phyloP scores from a whole-genome alignment of 35 echinoderm and acorn worm genomes.

The Anneissia japonica region DNA sequence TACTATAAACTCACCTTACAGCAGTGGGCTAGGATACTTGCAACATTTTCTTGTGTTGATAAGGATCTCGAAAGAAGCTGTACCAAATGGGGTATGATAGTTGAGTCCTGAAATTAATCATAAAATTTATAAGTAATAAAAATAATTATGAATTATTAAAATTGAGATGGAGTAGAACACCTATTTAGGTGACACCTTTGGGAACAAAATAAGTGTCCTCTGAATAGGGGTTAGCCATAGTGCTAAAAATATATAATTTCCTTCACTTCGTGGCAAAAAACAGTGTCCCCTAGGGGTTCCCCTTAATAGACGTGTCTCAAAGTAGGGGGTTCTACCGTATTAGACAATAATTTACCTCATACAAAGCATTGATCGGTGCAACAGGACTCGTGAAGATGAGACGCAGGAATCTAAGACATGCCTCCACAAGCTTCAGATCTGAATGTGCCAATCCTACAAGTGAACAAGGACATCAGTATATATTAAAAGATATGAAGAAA shows the following conservation, averaged over 20 bases:
- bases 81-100: conserved; percentile 75
- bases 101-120: conserved; percentile 46
- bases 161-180: conserved; percentile 3
- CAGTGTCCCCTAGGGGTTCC: too few species aligned
- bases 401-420: conserved; percentile 78
- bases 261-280: too few species aligned
- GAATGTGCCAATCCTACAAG: conserved; percentile 57
- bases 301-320: too few species aligned
- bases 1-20: conserved; percentile 57
- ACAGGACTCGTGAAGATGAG: conserved; percentile 76
- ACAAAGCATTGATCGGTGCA: conserved; percentile 67
- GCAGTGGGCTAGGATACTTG: conserved; percentile 65
- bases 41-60: conserved; percentile 80
- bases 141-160: background rate
- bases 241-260: too few species aligned
- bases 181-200: too few species aligned
- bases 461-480: background rate
- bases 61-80: conserved; percentile 55
- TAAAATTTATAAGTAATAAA: background rate
- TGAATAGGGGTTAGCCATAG: too few species aligned
- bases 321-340: too few species aligned
- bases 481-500: background rate
- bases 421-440: conserved; percentile 79
- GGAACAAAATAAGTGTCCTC: too few species aligned
- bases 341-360: conserved; percentile 51